Base-by-base conservation (phyloP, 2,113 vertebrate species). In the Periophthalmodon schlosseri region DNA sequence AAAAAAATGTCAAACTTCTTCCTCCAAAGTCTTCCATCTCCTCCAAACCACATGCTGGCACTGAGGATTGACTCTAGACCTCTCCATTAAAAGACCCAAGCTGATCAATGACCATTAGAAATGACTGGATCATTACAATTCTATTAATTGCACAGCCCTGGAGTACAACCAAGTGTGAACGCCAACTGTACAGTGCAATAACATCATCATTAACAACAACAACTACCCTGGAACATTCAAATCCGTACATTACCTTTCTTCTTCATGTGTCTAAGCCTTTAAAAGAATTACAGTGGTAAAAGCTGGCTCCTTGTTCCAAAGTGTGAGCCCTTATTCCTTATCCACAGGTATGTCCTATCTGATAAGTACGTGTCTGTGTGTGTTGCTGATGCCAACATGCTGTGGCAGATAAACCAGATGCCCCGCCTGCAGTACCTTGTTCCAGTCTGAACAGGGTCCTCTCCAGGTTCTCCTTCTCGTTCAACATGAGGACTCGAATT, bases 381-480 rank as follows among this genome's bases (percentile, higher is more conserved):
- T 65, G 16, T 4, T 28, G 57, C 11, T 65, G 34, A 44, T 39
- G 16, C 3, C 0, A 65, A 65, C 20, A 1, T 12, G 63, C 18
- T 39, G 18, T 44, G 9, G 33, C 34, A 65, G 9, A 10, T 44
- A 44, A 44, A 11, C 6, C 0, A 21, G 28, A 18, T 23, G 14
- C 44, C 9, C 39, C 65, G 34, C 11, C 7, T 33, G 15, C 14
- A 0, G 76, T 82, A 90, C 91, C 91, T 88, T 92, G 90, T 67
- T 92, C 88, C 1, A 92, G 90, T 34, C 91, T 81, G 85, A 91
- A 91, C 72, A 91, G 75, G 9, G 81, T 87, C 68, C 82, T 86
- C 58, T 91, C 81, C 2, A 89, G 57, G 28, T 83, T 84, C 49
- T 91, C 87, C 49, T 87, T 84, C 34, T 87, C 80, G 28, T 91